These are phyloP conservation scores for Onthophagus sagittarius DNA, from an alignment of 2,888 invertebrate species.

Conservation along the genomic window DNA sequence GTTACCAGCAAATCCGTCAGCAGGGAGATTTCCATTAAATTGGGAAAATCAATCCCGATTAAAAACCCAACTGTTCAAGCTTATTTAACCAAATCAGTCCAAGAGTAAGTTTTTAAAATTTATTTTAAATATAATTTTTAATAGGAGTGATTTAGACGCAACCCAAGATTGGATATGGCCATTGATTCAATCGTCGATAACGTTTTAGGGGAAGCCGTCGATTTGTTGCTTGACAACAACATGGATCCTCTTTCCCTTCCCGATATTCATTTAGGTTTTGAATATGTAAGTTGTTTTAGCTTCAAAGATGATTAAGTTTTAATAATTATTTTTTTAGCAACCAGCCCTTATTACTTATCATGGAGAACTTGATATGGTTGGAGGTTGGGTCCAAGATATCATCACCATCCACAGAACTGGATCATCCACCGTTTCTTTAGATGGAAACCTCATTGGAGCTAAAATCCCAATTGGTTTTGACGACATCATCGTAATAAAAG, in stretches of 20 bases:
- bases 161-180: neutral
- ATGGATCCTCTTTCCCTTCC: slow-evolving; percentile 54
- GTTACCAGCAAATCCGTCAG: neutral
- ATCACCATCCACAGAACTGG: slow-evolving; percentile 50
- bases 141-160: neutral
- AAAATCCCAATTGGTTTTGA: slow-evolving; percentile 20
- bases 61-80: neutral
- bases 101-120: neutral
- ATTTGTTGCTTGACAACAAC: slow-evolving; percentile 47
- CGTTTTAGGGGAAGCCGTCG: slow-evolving; percentile 47
- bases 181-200: slow-evolving; percentile 52
- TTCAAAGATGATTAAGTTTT: neutral
- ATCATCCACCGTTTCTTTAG: slow-evolving; percentile 42
- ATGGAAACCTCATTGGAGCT: slow-evolving; percentile 17
- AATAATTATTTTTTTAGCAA: neutral
- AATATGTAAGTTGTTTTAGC: slow-evolving; percentile 45
- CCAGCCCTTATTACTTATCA: slow-evolving; percentile 48
- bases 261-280: slow-evolving; percentile 50
- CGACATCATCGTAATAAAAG: slow-evolving; percentile 4
- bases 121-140: neutral
- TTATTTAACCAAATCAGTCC: neutral
- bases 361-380: slow-evolving; percentile 51
- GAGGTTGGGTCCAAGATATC: slow-evolving; percentile 52
- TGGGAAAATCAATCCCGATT: neutral
- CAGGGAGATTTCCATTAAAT: neutral